A percentile compares a stretch with the other conserved stretches of the same genome.
These are phyloP conservation scores for Oreochromis tanganicae DNA, from an alignment of 2,113 vertebrate genomes.

Conservation along the genomic window DNA sequence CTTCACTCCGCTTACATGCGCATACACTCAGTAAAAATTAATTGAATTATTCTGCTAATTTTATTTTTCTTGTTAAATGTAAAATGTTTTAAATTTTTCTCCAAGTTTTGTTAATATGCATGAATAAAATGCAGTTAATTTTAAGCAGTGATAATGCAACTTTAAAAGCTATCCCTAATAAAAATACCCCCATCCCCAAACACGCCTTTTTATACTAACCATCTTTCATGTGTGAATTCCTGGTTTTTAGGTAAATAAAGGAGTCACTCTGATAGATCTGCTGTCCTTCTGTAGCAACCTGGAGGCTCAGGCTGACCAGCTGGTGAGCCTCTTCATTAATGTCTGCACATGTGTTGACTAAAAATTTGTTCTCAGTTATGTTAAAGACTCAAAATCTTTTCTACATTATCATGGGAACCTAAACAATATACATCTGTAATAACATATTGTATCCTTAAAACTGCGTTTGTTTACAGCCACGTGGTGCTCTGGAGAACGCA, in stretches of 20 bases:
- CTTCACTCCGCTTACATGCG: not conserved
- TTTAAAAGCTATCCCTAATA: not conserved
- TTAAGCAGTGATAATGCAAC: not conserved
- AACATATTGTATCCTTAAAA: not conserved
- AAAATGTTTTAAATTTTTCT: not conserved
- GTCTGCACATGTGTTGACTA: not conserved
- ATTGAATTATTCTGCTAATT: not conserved
- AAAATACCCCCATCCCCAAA: not conserved
- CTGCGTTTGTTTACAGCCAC: constrained; percentile 69
- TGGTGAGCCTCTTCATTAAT: constrained; percentile 73
- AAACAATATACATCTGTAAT: not conserved
- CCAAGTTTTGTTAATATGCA: not conserved
- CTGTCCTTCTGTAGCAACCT: constrained; percentile 79
- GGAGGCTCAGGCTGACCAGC: constrained; percentile 76
- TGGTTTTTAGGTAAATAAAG: constrained; percentile 80
- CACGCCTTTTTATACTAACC: not conserved
- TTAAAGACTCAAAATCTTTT: not conserved
- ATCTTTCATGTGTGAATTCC: not conserved
- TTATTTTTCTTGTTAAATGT: not conserved
- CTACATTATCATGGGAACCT: not conserved
- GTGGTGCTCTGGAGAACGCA: constrained; percentile 81
- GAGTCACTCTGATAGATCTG: constrained; percentile 80
- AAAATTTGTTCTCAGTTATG: not conserved
- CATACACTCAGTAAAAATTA: not conserved
- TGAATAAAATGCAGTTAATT: not conserved